phyloP scores from a whole-genome alignment of 2,888 invertebrate genomes.

The Amphipoea lucens region DNA sequence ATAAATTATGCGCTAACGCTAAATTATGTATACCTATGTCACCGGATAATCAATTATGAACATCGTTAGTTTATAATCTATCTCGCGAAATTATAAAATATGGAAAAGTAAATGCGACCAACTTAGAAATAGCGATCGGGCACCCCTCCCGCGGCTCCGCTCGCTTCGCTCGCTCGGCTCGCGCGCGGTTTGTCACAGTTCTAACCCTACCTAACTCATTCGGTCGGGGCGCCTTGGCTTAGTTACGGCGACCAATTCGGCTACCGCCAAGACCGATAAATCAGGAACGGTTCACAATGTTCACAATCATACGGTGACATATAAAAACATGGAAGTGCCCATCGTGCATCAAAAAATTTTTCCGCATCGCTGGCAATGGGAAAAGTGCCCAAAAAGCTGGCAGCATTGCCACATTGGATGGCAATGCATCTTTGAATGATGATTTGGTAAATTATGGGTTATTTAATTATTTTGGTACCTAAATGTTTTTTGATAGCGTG shows the following conservation, averaged over 20 bases:
- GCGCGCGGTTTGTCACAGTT: too few species aligned
- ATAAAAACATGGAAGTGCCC: too few species aligned
- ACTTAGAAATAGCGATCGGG: too few species aligned
- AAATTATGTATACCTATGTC: neutral
- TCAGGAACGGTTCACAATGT: too few species aligned
- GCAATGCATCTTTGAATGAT: neutral
- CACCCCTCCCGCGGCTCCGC: too few species aligned
- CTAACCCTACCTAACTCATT: too few species aligned
- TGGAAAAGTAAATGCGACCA: neutral
- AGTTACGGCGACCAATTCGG: too few species aligned
- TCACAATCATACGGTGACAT: too few species aligned
- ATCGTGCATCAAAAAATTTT: neutral
- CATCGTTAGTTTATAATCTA: neutral
- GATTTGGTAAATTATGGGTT: neutral
- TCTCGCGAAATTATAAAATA: neutral
- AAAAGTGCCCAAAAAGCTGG: neutral
- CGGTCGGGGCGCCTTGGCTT: too few species aligned
- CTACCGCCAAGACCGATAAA: too few species aligned
- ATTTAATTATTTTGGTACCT: neutral
- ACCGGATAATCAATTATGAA: neutral
- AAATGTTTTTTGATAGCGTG: constrained; percentile 2
- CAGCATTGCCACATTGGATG: neutral
- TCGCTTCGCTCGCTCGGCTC: too few species aligned
- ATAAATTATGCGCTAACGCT: neutral
- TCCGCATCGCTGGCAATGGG: neutral